Conservation (phyloP, 2,113 vertebrate genomes). For the Crotalus tigris region DNA sequence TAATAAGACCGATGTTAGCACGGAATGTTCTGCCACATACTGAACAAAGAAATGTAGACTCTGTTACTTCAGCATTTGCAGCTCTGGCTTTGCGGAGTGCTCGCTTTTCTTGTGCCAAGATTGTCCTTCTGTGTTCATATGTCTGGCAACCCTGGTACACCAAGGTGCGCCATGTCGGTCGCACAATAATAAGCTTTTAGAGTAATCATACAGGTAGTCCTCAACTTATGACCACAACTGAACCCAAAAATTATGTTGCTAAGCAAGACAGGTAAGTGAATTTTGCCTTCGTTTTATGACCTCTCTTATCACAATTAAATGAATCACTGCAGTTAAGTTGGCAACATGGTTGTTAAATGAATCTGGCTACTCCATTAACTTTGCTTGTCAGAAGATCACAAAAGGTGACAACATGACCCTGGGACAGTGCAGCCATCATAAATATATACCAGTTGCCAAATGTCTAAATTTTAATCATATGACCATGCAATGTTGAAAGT, state of each 20-base stretch:
- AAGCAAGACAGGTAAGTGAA: not conserved
- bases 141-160: no score
- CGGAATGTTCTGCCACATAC: no score
- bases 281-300: not conserved
- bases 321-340: not conserved
- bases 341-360: not conserved
- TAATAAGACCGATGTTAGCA: no score
- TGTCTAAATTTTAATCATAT: not conserved
- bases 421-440: not conserved
- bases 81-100: no score
- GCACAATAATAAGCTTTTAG: not conserved
- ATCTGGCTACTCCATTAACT: not conserved
- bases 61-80: no score
- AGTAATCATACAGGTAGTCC: not conserved
- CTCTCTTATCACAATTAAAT: not conserved
- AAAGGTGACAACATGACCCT: not conserved
- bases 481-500: not conserved
- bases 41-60: no score
- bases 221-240: not conserved
- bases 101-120: no score
- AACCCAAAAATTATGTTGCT: not conserved
- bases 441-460: not conserved
- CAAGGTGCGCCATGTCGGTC: no score
- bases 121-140: no score
- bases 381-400: not conserved